Base-by-base conservation (phyloP, 2,797 vertebrate species). In the Sciurus carolinensis region DNA sequence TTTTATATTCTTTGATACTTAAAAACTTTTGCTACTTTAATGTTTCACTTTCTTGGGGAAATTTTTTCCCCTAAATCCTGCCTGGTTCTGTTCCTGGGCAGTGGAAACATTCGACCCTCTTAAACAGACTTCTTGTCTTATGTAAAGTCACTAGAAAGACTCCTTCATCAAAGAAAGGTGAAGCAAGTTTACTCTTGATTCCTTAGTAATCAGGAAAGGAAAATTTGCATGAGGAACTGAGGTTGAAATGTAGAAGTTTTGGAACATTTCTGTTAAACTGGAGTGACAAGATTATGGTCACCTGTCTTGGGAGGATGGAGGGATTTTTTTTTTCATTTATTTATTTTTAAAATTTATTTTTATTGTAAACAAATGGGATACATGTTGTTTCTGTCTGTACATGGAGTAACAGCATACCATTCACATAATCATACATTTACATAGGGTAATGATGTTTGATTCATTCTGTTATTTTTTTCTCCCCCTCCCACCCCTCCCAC, bases 21-120 rank as follows among this genome's bases (percentile, higher is more conserved):
- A 66, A 83, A 83, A 76, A 13, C 28, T 39, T 75, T n/a, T 76
- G 59, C 64, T 39, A 76, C n/a, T 85, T 76, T 83, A 64, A 66
- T 42, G 36, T 44, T 33, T 85, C 39, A 54, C 20, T 54, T 92
- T 67, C 18, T 22, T 67, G 14, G 54, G 28, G 39, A 57, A 14
- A 50, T 47, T 47, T 33, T 7, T 12, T n/a, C 36, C 44, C 5
- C 10, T 33, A 24, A 33, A 75, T 75, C n/a, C 57, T 33, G 59
- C 5, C 57, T 54, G 26, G 7, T 33, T 73, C 36, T 64, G 42
- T 75, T 91, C 42, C 28, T 91, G 90, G 44, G 50, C 13, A 75
- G 62, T 7, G 8, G n/a, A 84, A 84, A 59, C 39, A 86, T 39
- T 26, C 28, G 17, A 47, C 26, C 57, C 14, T 75, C 80, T 84